Conservation (phyloP, 2,113 vertebrate genomes). For the Ornithorhynchus anatinus region DNA sequence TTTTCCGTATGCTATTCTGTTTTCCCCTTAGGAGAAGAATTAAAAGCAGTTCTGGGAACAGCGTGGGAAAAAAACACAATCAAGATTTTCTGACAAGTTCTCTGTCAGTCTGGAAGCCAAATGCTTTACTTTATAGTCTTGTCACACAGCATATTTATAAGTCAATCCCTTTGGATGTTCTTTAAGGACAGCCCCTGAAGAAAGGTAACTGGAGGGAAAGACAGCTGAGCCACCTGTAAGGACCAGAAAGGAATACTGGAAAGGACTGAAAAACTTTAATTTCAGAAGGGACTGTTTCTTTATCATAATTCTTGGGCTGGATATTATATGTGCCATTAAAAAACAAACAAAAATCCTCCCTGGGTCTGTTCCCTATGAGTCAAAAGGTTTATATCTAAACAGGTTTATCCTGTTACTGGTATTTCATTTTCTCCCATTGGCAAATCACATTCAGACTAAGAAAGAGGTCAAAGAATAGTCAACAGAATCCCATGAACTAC, state of each 20-base stretch:
- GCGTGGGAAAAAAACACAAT: not conserved
- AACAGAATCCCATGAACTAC: not conserved
- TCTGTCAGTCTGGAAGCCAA: not conserved
- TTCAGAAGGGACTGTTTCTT: not conserved
- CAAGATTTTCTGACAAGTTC: conserved; percentile 7
- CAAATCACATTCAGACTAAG: not conserved
- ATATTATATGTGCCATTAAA: not conserved
- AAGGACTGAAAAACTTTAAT: not conserved
- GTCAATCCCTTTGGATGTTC: not conserved
- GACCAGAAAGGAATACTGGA: not conserved
- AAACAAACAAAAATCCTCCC: not conserved
- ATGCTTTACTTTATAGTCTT: conserved; percentile 17
- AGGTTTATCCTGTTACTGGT: not conserved
- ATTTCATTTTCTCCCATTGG: not conserved
- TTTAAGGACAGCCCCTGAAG: not conserved
- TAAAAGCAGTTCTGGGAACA: conserved; percentile 30
- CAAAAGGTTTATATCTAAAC: not conserved
- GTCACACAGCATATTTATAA: not conserved
- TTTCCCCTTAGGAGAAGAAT: conserved; percentile 37
- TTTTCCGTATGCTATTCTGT: not conserved
- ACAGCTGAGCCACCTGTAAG: not conserved
- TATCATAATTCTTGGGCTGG: not conserved
- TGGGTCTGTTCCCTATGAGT: not conserved
- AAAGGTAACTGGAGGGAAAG: not conserved
- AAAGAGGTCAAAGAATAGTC: not conserved